phyloP scores from a whole-genome alignment of 1,140 invertebrate species.

The Acromyrmex heyeri region DNA sequence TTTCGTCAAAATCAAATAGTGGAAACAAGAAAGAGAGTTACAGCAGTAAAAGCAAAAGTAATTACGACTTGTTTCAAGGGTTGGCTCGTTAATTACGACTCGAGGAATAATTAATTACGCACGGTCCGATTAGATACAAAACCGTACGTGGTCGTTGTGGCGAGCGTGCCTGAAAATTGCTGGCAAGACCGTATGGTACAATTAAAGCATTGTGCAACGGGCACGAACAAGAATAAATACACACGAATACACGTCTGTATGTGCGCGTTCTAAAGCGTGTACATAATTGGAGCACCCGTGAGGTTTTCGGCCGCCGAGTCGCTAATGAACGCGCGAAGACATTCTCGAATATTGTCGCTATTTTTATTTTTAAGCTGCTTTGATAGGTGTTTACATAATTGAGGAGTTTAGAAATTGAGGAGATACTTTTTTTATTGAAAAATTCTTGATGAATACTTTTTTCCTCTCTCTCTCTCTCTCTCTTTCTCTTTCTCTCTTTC shows the following conservation, averaged over 20 bases:
- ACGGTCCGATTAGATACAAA: conserved; percentile 57
- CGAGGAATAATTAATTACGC: conserved; percentile 56
- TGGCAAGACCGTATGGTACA: conserved; percentile 39
- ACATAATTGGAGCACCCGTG: conserved; percentile 37
- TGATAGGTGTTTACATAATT: background rate
- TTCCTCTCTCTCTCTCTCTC: too few relatives aligned
- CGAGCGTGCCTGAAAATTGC: conserved; percentile 50
- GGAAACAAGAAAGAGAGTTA: conserved; percentile 8
- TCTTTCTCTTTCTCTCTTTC: too few relatives aligned
- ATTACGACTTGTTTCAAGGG: conserved; percentile 39
- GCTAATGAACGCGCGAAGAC: conserved; percentile 44
- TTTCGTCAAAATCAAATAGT: conserved; percentile 6
- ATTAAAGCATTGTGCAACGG: conserved; percentile 44
- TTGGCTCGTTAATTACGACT: conserved; percentile 37
- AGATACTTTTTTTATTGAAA: background rate
- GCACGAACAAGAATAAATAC: conserved; percentile 44
- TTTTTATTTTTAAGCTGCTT: conserved; percentile 19
- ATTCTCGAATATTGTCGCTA: background rate
- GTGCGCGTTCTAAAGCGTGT: background rate
- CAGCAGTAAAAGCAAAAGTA: conserved; percentile 31
- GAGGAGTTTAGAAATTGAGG: background rate
- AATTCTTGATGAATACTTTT: too few relatives aligned
- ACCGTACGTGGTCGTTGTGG: conserved; percentile 51
- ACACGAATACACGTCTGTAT: background rate
- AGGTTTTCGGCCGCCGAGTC: background rate